Percentiles rank a stretch among this genome's conserved stretches.
Evolutionary conservation across 35 echinoderm and acorn worm genomes (phyloP).

Genomic region (Apostichopus parvimensis): DNA sequence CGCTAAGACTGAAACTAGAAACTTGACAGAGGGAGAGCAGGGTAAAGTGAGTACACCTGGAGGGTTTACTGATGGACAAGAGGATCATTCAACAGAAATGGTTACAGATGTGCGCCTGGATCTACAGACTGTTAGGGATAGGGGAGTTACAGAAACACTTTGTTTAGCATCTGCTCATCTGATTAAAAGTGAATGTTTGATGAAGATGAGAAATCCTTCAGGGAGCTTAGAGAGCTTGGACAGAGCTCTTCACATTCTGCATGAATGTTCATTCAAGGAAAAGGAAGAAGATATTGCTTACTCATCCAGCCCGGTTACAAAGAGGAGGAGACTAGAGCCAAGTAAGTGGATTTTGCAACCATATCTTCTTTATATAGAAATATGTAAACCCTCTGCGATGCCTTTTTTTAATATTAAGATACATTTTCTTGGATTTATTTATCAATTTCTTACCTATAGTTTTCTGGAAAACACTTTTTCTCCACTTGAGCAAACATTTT

Average conservation of each 20-base stretch:
- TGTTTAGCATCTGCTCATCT: conserved; percentile 23
- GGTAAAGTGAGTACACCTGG: neutral
- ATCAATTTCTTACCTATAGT: no score
- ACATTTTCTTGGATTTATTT: no score
- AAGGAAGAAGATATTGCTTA: neutral
- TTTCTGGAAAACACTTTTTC: no score
- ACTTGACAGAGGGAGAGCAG: neutral
- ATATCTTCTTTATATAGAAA: neutral
- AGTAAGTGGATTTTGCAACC: neutral
- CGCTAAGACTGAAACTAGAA: neutral
- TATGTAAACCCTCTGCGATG: neutral
- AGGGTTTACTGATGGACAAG: neutral
- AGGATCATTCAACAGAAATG: neutral
- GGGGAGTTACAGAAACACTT: neutral
- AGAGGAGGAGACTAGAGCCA: conserved; percentile 41
- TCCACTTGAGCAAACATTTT: no score
- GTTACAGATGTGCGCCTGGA: neutral
- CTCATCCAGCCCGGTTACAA: neutral
- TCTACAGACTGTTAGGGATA: neutral
- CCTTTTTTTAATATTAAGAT: no score
- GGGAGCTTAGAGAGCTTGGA: conserved; percentile 23
- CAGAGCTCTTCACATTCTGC: neutral
- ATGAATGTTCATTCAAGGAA: conserved; percentile 24
- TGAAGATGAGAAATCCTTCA: conserved; percentile 24
- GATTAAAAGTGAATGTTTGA: conserved; percentile 25